Percentiles rank a stretch among this genome's conserved stretches.
Evolutionary conservation across 2,888 invertebrate species (phyloP).

Genomic region (Melanostoma mellinum): DNA sequence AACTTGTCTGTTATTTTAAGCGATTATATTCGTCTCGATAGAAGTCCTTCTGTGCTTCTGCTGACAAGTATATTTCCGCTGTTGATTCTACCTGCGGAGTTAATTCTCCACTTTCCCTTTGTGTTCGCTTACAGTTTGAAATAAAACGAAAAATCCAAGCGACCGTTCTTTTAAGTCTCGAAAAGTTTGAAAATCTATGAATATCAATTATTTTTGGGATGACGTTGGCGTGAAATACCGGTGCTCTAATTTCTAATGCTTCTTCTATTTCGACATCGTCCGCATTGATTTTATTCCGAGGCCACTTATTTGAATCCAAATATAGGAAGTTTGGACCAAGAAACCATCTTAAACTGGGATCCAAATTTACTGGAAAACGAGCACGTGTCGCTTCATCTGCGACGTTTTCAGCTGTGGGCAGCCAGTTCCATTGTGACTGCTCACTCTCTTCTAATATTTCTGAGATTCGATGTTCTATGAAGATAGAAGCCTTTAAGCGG

Average conservation of each 20-base stretch:
- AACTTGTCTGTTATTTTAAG: constrained; percentile 7
- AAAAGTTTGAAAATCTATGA: constrained; percentile 20
- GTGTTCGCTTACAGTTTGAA: not conserved
- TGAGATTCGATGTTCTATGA: constrained; percentile 9
- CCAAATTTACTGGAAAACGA: not conserved
- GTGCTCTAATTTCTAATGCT: not conserved
- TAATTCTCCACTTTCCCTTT: not conserved
- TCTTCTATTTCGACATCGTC: not conserved
- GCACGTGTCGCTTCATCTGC: constrained; percentile 1
- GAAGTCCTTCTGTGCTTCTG: not conserved
- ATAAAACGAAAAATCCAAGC: constrained; percentile 21
- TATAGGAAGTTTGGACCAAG: constrained; percentile 7
- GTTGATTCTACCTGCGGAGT: not conserved
- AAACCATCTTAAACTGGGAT: not conserved
- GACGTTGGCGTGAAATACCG: not conserved
- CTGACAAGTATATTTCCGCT: constrained; percentile 4
- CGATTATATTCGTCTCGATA: constrained; percentile 7
- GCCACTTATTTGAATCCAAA: not conserved
- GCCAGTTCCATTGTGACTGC: no score
- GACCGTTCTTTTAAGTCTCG: constrained; percentile 6
- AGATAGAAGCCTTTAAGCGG: constrained; percentile 11
- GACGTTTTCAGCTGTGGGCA: no score
- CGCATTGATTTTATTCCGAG: not conserved
- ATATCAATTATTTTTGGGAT: constrained; percentile 12
- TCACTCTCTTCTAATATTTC: no score